These are phyloP conservation scores for Labeo rohita DNA, from an alignment of 2,113 vertebrate species.

Conservation along the genomic window DNA sequence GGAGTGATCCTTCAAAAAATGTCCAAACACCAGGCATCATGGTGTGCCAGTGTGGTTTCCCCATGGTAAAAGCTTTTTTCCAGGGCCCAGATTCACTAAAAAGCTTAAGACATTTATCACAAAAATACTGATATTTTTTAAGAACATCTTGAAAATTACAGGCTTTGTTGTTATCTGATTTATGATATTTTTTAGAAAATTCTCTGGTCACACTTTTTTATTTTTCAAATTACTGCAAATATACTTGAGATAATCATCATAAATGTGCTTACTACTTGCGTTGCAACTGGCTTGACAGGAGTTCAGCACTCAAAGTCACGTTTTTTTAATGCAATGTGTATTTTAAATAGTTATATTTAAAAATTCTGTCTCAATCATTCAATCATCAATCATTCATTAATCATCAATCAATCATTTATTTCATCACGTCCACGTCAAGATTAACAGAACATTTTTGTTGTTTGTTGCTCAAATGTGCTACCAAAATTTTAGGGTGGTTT, in stretches of 20 bases:
- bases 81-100: background rate
- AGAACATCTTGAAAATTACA: background rate
- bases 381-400: too few relatives aligned
- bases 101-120: background rate
- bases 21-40: too few relatives aligned
- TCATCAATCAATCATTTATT: too few relatives aligned
- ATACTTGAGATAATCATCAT: background rate
- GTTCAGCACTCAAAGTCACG: background rate
- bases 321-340: background rate
- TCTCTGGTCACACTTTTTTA: too few relatives aligned
- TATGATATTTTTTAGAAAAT: too few relatives aligned
- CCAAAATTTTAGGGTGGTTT: background rate
- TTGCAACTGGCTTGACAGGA: background rate
- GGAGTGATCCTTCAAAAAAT: too few relatives aligned
- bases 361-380: background rate
- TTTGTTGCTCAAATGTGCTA: background rate
- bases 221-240: background rate
- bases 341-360: background rate
- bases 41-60: background rate
- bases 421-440: background rate
- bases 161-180: background rate
- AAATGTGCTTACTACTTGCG: background rate
- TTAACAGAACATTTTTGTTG: background rate
- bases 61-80: background rate
- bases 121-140: background rate